Evolutionary conservation across 2,113 vertebrate species (phyloP).

Genomic region (Furnarius figulus): DNA sequence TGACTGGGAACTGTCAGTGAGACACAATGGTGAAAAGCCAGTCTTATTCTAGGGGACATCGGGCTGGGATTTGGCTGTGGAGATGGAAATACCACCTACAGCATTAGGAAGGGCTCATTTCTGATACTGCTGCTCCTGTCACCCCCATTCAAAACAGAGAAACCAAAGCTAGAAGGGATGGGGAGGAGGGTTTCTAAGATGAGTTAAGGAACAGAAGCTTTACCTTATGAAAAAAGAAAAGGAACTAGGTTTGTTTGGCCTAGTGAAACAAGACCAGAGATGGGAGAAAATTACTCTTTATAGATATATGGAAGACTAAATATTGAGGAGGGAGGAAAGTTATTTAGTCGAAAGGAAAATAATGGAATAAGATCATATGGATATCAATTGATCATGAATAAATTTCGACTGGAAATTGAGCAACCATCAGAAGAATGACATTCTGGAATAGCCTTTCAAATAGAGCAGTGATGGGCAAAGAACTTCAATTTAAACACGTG

Average conservation of each 20-base stretch:
- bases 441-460: constrained; percentile 38
- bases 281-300: neutral
- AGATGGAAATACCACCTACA: neutral
- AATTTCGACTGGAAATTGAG: constrained; percentile 13
- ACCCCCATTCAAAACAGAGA: neutral
- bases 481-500: constrained; percentile 24
- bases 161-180: neutral
- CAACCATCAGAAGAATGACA: neutral
- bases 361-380: constrained; percentile 32
- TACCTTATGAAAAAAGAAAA: neutral
- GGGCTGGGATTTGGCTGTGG: neutral
- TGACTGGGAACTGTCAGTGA: neutral
- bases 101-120: fast-evolving
- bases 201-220: neutral
- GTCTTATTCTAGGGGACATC: neutral
- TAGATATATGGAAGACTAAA: neutral
- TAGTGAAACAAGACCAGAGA: neutral
- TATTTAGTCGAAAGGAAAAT: constrained; percentile 22
- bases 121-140: neutral
- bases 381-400: constrained; percentile 36
- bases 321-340: neutral
- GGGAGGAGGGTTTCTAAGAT: neutral
- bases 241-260: neutral
- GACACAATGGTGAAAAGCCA: neutral
- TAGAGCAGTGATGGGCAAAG: neutral